Evolutionary conservation across 1,140 invertebrate genomes (phyloP).

Genomic region (Plodia interpunctella): DNA sequence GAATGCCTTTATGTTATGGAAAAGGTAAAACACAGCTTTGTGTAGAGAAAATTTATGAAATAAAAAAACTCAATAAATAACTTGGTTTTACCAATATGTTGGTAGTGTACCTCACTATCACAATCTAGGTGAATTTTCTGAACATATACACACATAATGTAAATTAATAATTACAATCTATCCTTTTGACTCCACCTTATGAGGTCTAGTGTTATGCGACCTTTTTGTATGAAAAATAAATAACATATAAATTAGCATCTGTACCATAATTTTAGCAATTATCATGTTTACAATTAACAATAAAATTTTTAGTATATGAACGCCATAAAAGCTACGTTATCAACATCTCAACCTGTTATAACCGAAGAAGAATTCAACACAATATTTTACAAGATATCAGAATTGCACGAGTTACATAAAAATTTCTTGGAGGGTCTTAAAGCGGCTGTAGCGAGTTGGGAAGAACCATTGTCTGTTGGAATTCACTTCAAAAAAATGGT

Average conservation of each 20-base stretch:
- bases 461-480: slow-evolving; percentile 83
- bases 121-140: too few species aligned
- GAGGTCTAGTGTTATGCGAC: too few species aligned
- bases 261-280: too few species aligned
- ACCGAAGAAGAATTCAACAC: slow-evolving; percentile 92
- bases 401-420: slow-evolving; percentile 88
- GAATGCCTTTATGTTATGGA: slow-evolving; percentile 92
- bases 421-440: slow-evolving; percentile 88
- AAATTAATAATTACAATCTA: too few species aligned
- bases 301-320: slow-evolving; percentile 90
- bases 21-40: slow-evolving; percentile 81
- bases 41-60: background rate
- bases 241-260: too few species aligned
- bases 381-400: slow-evolving; percentile 95
- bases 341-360: slow-evolving; percentile 92
- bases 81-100: too few species aligned
- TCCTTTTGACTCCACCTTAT: too few species aligned
- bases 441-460: slow-evolving; percentile 84
- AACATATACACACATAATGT: too few species aligned
- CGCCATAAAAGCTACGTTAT: slow-evolving; percentile 90
- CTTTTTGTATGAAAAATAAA: too few species aligned
- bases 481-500: slow-evolving; percentile 89
- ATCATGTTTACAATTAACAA: too few species aligned
- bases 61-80: too few species aligned
- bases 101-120: too few species aligned